phyloP scores from a whole-genome alignment of 2,888 invertebrate genomes.

The Diadegma fenestrale region DNA sequence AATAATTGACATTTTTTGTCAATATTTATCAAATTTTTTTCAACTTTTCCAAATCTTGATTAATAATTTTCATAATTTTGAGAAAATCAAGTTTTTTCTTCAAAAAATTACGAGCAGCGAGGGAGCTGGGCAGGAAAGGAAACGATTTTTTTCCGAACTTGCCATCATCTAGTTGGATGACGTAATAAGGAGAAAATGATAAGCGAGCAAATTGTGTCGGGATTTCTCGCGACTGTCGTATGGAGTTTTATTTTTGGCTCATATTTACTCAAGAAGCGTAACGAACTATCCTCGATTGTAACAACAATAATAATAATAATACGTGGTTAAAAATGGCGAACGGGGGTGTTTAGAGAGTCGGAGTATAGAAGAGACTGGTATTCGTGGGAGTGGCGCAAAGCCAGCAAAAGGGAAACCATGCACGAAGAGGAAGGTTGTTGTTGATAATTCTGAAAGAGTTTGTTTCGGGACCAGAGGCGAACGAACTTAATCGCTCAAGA shows the following conservation, averaged over 20 bases:
- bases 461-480: constrained; percentile 59
- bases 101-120: background rate
- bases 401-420: constrained; percentile 64
- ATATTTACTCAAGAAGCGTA: constrained; percentile 68
- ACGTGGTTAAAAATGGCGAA: constrained; percentile 68
- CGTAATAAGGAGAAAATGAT: constrained; percentile 45
- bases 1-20: background rate
- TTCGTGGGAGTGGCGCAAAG: constrained; percentile 68
- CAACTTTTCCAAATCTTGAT: background rate
- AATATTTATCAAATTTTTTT: background rate
- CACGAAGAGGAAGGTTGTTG: constrained; percentile 51
- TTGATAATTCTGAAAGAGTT: constrained; percentile 64
- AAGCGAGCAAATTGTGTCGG: constrained; percentile 17
- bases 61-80: background rate
- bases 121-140: background rate
- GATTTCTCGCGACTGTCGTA: constrained; percentile 63
- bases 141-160: constrained; percentile 12
- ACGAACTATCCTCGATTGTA: constrained; percentile 73
- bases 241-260: constrained; percentile 68
- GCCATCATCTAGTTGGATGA: constrained; percentile 53
- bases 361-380: constrained; percentile 50
- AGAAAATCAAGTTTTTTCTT: too few species aligned
- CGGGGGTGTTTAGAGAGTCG: constrained; percentile 47
- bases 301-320: constrained; percentile 71
- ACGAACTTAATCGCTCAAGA: constrained; percentile 56